Base-by-base conservation (phyloP, 2,113 vertebrate species). In the Ivindomyrus marchei region DNA sequence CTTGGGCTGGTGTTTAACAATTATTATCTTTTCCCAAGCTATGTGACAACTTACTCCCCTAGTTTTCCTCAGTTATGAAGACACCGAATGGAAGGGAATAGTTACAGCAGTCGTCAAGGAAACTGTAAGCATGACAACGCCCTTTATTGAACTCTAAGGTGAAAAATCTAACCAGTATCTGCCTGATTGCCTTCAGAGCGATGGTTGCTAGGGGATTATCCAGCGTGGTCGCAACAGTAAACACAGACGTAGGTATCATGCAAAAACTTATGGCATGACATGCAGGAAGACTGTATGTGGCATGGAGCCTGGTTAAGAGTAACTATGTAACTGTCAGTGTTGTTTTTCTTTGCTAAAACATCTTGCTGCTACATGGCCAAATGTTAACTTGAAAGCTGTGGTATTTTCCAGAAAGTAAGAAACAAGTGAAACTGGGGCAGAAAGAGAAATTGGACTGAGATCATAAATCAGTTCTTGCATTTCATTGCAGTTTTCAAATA, bases 201-300 rank as follows among this genome's bases (percentile, higher is more conserved):
- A 50, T 91, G 53, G 94, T 96, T 96, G 95, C 94, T 93, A 92
- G 93, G 95, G 93, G 94, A 95, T 93, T 92, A 91, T 93, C 90
- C 89, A 90, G 90, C 47, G 90, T 92, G 89, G 91, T 91, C 87
- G 74, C 90, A 92, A 91, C 92, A 91, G 91, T 94, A 94, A 94
- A 93, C 91, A 93, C 47, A 93, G 93, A 93, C 91, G 91, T 90
- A 91, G 84, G 85, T 90, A 90, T 91, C 58, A 91, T 92, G 90
- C 91, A 90, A 90, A 36, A 80, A 91, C 91, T 92, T 66, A 87
- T 52, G 88, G 74, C 91, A 89, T 89, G 10, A 89, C 46, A 85
- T 92, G 90, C 92, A 80, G 77, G 86, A 90, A 91, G 58, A 77
- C 56, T 91, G 31, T 21, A 70, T 80, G 56, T 90, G 70, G 17